Base-by-base conservation (phyloP, 1,140 invertebrate species). In the Vanessa tameamea region DNA sequence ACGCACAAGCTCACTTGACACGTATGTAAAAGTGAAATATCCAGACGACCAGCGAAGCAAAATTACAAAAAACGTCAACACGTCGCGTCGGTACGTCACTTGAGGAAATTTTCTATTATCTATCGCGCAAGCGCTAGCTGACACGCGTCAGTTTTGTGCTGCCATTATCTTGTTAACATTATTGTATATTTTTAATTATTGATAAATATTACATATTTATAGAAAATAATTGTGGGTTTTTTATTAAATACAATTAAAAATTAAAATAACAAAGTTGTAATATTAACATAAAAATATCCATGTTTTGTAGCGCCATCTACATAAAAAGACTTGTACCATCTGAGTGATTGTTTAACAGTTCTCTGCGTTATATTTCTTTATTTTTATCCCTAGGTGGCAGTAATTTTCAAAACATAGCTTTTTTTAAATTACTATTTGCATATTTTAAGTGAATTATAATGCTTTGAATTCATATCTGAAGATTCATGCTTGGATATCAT, bases 1-100 rank as follows among this genome's bases (percentile, higher is more conserved):
- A 81, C 87, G 86, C 77, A 82, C 87, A 88, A 90, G 79, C 78
- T 86, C 66, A 76, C 78, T 89, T 92, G 89, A 92, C 90, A 92
- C 90, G 90, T 92, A 91, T 87, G 83, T 91, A 89, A 90, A 92
- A 91, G 85, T 88, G 84, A 89, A 88, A 81, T 61, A 61, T 61
- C 57, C 79, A 77, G 79, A 47, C 63, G 67, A 74, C 77, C 78
- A 68, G 47, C 76, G 69, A 78, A 73, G 76, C 67, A 67, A 66
- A 70, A 69, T 76, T 73, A 73, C 64, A 79, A 59, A 53, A 76
- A 80, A 81, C 75, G 75, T 78, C 81, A 83, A 80, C 80, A 83
- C 80, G 83, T 82, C 83, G 79, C 80, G 69, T 72, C 57, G 69
- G 74, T 71, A 78, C 69, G 80, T 85, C 81, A 83, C 53, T 64